phyloP scores from a whole-genome alignment of 1,140 invertebrate genomes.

The Pteromalus puparum region DNA sequence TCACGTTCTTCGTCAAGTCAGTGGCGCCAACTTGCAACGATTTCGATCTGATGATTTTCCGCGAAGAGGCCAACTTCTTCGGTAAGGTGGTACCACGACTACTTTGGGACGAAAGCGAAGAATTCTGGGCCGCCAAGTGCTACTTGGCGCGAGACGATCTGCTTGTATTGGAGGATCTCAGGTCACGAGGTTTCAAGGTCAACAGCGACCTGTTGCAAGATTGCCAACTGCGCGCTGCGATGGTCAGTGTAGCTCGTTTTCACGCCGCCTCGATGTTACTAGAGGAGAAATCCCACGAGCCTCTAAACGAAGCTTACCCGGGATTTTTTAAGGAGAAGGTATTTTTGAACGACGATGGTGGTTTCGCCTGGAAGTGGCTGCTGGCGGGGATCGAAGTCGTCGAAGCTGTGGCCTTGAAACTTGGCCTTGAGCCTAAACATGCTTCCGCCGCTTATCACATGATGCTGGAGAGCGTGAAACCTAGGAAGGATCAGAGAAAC shows the following conservation, averaged over 20 bases:
- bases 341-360: not conserved
- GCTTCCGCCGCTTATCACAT: not conserved
- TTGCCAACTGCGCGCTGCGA: not conserved
- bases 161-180: conserved; percentile 16
- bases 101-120: not conserved
- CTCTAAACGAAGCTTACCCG: not conserved
- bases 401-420: not conserved
- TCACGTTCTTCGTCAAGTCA: conserved; percentile 15
- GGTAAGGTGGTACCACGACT: not conserved
- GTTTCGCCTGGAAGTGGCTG: conserved; percentile 6
- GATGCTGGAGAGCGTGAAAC: not conserved
- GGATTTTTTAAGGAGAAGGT: not conserved
- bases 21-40: not conserved
- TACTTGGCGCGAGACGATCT: conserved; percentile 9
- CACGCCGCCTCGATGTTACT: conserved; percentile 28
- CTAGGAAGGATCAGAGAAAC: not conserved
- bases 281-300: not conserved
- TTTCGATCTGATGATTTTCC: not conserved
- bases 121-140: conserved; percentile 21
- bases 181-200: not conserved
- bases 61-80: not conserved
- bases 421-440: not conserved
- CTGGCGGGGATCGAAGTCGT: not conserved
- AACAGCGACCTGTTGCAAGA: not conserved
- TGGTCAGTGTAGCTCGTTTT: not conserved